Base-by-base conservation (phyloP, 2,797 vertebrate species). In the Sphenopsis melanotis region DNA sequence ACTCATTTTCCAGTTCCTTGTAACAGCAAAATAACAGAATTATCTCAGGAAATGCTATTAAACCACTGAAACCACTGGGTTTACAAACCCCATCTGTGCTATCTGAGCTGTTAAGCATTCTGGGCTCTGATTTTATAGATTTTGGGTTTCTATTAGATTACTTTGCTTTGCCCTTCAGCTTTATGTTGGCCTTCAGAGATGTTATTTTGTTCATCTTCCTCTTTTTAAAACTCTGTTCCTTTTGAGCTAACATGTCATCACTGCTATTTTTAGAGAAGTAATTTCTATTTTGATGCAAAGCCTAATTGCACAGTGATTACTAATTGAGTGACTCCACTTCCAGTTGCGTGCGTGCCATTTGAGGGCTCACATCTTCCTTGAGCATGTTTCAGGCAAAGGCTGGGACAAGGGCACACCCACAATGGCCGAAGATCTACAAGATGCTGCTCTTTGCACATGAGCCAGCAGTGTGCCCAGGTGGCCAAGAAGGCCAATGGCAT, bases 201-300 rank as follows among this genome's bases (percentile, higher is more conserved):
- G 50, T 78, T 90, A n/a, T 53, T 77, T 75, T 63, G 22, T 60
- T 83, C 68, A 21, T 87, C 49, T 90, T 64, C 13, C 41, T 71
- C 76, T 91, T 85, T 44, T 17, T 18, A 65, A 53, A 83, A 42
- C 59, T 34, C 60, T 57, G 24, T 52, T 94, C 61, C 52, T 96
- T 92, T 60, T 22, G 26, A 76, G 66, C n/a, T 82, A 39, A 32
- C 59, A 56, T 29, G 14, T 81, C 59, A 60, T 56, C 30, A 4
- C 29, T 21, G 41, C 72, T 95, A 66, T 86, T 94, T 95, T 94
- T 93, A 87, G 94, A 59, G 11, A 52, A 94, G 72, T 59, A 55
- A 86, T 93, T 91, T 96, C 93, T 95, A 47, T 94, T 96, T 95
- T 86, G 89, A 88, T 87, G 52, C 16, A 55, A 56, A 90, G 22